phyloP scores from a whole-genome alignment of 2,113 vertebrate genomes.

The Rhabdornis inornatus region DNA sequence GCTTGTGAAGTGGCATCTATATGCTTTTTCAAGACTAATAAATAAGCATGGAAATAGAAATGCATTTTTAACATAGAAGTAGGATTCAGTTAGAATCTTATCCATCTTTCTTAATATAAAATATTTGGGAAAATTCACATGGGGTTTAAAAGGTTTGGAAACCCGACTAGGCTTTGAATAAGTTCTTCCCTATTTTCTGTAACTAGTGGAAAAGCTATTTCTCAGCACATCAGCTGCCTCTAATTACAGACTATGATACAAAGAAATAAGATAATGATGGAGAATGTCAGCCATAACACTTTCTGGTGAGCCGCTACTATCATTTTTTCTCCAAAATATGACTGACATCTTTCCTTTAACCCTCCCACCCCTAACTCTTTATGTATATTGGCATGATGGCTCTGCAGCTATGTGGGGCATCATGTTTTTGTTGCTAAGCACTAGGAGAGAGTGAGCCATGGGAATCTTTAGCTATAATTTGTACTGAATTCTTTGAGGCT shows the following conservation, averaged over 20 bases:
- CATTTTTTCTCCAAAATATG: conserved; percentile 8
- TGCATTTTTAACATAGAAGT: neutral
- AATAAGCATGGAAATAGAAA: neutral
- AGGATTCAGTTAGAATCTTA: neutral
- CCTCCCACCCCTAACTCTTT: neutral
- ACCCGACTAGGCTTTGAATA: neutral
- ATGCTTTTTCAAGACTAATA: neutral
- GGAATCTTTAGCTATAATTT: neutral
- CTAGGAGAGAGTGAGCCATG: neutral
- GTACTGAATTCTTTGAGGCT: conserved; percentile 22
- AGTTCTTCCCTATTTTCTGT: neutral
- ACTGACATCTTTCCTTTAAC: conserved; percentile 30
- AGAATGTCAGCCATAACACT: neutral
- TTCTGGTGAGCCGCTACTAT: conserved; percentile 2
- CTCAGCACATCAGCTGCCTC: neutral
- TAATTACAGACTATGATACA: neutral
- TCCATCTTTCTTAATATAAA: conserved; percentile 14
- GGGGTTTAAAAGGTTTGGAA: neutral
- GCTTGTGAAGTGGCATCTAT: neutral
- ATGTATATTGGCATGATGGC: conserved; percentile 3
- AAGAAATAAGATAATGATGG: conserved; percentile 28
- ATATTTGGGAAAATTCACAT: neutral
- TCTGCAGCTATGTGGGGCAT: neutral
- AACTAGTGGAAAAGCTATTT: conserved; percentile 25
- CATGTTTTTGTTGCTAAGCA: neutral